Evolutionary conservation across 2,113 vertebrate genomes (phyloP).

Genomic region (Pimephales promelas): DNA sequence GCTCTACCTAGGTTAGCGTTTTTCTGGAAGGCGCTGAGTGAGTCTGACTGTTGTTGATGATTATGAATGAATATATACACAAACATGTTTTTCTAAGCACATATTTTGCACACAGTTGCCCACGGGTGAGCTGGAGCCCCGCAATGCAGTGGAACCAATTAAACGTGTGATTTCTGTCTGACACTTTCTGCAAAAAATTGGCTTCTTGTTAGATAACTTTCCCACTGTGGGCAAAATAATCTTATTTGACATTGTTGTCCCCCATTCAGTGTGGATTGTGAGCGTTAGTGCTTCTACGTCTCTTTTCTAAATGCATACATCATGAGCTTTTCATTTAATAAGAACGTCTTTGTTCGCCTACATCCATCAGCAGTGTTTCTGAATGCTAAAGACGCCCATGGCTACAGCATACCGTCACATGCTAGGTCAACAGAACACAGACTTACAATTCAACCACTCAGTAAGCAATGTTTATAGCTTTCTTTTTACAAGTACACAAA

Average conservation of each 20-base stretch:
- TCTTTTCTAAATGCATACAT: neutral
- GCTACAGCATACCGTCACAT: neutral
- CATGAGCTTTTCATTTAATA: neutral
- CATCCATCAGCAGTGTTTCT: neutral
- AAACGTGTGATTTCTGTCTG: constrained; percentile 17
- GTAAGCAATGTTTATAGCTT: neutral
- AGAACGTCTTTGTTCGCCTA: constrained; percentile 25
- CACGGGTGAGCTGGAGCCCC: neutral
- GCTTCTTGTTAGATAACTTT: constrained; percentile 15
- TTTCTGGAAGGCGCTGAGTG: neutral
- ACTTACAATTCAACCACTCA: neutral
- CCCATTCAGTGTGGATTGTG: neutral
- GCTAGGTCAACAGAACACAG: neutral
- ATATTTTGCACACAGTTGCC: neutral
- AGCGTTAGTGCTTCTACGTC: neutral
- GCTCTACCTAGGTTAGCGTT: neutral
- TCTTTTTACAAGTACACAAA: neutral
- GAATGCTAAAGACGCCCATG: constrained; percentile 27
- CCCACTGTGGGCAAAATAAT: neutral
- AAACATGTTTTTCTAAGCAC: neutral
- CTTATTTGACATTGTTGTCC: neutral
- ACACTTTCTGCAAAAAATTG: neutral
- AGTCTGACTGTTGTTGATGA: neutral
- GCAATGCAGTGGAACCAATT: constrained; percentile 3
- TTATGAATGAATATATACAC: neutral